Evolutionary conservation across 1,140 invertebrate species (phyloP).

Genomic region (Kradibia gibbosae): DNA sequence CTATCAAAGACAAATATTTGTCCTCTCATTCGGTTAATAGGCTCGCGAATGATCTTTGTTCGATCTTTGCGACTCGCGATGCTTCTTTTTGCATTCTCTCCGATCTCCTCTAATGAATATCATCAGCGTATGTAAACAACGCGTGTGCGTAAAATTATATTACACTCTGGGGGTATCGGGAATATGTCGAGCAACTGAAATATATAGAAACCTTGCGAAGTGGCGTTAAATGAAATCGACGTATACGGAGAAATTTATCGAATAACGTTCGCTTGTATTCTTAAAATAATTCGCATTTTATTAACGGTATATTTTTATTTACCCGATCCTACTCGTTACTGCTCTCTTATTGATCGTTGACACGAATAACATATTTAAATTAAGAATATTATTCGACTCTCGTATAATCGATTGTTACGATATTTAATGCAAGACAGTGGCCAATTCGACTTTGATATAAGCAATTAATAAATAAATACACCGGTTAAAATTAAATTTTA

Average conservation of each 20-base stretch:
- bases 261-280: not conserved
- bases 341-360: no score
- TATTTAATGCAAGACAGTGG: no score
- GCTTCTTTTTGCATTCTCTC: no score
- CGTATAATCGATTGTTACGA: no score
- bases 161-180: conserved; percentile 35
- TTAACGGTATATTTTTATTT: not conserved
- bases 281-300: not conserved
- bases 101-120: not conserved
- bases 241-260: not conserved
- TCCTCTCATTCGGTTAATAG: not conserved
- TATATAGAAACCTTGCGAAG: not conserved
- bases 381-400: no score
- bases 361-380: no score
- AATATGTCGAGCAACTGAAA: conserved; percentile 3
- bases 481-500: no score
- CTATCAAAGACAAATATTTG: not conserved
- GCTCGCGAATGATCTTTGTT: not conserved
- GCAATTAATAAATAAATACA: no score
- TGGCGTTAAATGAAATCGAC: not conserved
- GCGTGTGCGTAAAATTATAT: conserved; percentile 9
- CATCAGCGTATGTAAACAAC: not conserved
- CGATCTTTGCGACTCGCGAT: not conserved
- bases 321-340: not conserved
- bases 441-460: no score